Evolutionary conservation across 1,140 invertebrate genomes (phyloP).

Genomic region (Leptoteleia sp.): DNA sequence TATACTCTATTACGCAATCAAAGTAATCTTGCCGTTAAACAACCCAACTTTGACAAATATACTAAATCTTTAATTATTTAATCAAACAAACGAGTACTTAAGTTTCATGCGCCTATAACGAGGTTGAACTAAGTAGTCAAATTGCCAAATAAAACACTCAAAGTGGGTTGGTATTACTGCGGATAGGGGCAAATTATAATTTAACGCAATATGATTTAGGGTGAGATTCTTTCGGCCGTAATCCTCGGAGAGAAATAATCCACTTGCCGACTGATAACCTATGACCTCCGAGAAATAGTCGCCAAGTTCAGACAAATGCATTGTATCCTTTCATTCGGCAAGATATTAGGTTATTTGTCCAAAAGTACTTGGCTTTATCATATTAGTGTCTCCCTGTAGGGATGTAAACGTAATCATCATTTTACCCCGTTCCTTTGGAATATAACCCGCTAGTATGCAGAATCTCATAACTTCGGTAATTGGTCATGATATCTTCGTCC

Average conservation of each 20-base stretch:
- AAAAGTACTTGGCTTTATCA: conserved; percentile 22
- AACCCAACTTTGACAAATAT: no score
- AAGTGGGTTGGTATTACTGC: not conserved
- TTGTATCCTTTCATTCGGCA: conserved; percentile 5
- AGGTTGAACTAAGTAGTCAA: not conserved
- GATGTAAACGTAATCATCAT: conserved; percentile 27
- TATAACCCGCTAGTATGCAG: conserved; percentile 17
- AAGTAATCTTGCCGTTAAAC: no score
- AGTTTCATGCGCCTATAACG: not conserved
- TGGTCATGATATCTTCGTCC: conserved; percentile 22
- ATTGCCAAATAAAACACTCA: not conserved
- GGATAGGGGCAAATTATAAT: not conserved
- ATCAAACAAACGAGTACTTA: not conserved
- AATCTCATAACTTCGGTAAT: conserved; percentile 32
- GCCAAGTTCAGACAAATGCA: conserved; percentile 1
- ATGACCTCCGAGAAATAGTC: not conserved
- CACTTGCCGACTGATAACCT: not conserved
- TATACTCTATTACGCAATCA: no score
- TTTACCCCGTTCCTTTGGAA: conserved; percentile 10
- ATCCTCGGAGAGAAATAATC: not conserved
- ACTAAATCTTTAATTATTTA: not conserved
- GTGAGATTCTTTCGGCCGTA: not conserved
- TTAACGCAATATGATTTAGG: not conserved
- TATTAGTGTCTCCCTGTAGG: conserved; percentile 12
- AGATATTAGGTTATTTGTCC: conserved; percentile 17